Evolutionary conservation across 53 echinoderm and acorn worm genomes (phyloP), one percentile per base, ranked within the genome.

Genomic region (Patiria pectinifera): DNA sequence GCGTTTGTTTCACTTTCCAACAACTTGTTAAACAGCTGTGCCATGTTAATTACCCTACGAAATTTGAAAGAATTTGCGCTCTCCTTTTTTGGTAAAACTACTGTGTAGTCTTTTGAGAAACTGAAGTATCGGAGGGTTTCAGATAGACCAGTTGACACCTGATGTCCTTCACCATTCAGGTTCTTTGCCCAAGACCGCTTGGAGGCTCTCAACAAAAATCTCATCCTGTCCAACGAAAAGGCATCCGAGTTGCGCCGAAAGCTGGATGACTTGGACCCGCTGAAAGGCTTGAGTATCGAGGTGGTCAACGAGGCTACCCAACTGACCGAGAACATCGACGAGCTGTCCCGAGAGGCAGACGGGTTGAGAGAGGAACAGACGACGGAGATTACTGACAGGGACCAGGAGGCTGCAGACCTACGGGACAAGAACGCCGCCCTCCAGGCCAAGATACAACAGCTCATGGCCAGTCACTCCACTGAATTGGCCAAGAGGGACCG

Each of bases 261-360:
- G 62, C 15, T 88, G 46, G 63, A 88, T 16, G 88, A 88, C 21
- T 61, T 88, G 2, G 78, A 45, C 45, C 88, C 88, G 1, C 62
- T 87, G 19, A 45, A 19, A 13, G 23, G 6, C 21, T 43, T 43
- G 25, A 70, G 25, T 16, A 9, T 45, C 2, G 48, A 85, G 70
- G 85, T 85, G 18, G 25, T 85, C 21, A 11, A 18, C 2, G 10
- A 59, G 45, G 21, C 78, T 14, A 6, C 0, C 43, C 18, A 78
- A 21, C 43, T 88, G 79, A 45, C 21, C 5, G 45, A 2, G 16
- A 11, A 88, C 26, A 44, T 2, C n/a, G 43, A 48, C 62, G 78
- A 59, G 4, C 78, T 88, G 43, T 77, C 15, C 19, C 26, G 59
- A 12, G 78, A 77, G 47, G 21, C 18, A 26, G 78, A 78, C 8